Percentiles rank a stretch among this genome's conserved stretches.
Conservation (phyloP, 64 coral and sea anemone genomes). For the Montipora cactus region DNA sequence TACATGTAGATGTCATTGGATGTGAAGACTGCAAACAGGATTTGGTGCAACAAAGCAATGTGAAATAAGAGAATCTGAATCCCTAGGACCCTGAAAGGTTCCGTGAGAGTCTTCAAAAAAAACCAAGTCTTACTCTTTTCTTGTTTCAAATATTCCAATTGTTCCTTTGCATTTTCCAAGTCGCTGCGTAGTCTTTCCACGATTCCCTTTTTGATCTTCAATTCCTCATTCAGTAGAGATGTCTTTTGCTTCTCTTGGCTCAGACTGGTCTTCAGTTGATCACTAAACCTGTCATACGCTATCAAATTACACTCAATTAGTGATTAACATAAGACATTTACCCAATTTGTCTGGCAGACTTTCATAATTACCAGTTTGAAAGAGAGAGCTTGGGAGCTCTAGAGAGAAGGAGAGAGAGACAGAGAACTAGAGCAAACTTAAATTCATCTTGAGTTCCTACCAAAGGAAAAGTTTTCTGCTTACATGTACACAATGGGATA, state of each 20-base stretch:
- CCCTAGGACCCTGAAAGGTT: background rate
- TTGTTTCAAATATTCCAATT: background rate
- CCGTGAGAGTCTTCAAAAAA: too few species aligned
- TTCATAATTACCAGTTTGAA: too few species aligned
- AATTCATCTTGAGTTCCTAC: too few species aligned
- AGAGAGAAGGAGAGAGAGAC: too few species aligned
- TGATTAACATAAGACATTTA: too few species aligned
- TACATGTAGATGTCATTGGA: too few species aligned
- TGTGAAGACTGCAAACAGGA: too few species aligned
- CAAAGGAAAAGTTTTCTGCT: background rate
- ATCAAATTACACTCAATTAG: background rate
- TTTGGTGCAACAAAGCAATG: too few species aligned
- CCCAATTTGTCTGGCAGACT: too few species aligned
- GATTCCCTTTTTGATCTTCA: slow-evolving; percentile 29
- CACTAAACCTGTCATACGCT: slow-evolving; percentile 52
- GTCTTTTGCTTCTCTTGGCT: slow-evolving; percentile 38
- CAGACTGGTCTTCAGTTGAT: slow-evolving; percentile 45
- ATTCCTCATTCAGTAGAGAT: slow-evolving; percentile 47
- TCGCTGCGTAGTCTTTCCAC: slow-evolving; percentile 42
- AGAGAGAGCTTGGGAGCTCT: too few species aligned
- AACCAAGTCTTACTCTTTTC: slow-evolving; percentile 15
- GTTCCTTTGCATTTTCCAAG: slow-evolving; percentile 42
- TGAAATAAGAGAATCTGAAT: too few species aligned
- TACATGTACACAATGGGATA: background rate
- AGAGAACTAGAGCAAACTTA: too few species aligned